Base-by-base conservation (phyloP, 2,797 vertebrate species). In the Lacerta agilis region DNA sequence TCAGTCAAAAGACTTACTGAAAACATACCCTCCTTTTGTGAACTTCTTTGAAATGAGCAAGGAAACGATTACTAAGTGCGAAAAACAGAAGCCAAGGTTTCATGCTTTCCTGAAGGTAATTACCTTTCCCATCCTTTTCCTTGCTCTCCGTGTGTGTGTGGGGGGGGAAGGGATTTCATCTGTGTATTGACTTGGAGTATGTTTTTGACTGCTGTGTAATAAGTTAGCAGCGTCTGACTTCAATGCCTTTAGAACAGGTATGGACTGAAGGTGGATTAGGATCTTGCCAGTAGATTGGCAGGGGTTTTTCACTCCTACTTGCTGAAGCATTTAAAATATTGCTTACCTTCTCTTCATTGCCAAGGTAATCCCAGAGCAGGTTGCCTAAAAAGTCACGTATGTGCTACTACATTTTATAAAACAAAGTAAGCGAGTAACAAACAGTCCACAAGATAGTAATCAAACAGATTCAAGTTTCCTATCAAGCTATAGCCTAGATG, bases 31-130 rank as follows among this genome's bases (percentile, higher is more conserved):
- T 38, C 98, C 99, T 0, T 99, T 99, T 96, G 98, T 99, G 95
- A 99, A 99, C 97, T 99, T 99, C 92, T 99, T 99, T 92, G 99
- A 99, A 97, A 99, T 99, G 99, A 99, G 98, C 96, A 99, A 99
- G 93, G 99, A 99, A 94, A 99, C 98, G 0, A 98, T 99, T 94
- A 98, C 98, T 89, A 97, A 96, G 80, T 99, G 99, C 97, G 99
- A 99, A 95, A 99, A 97, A 95, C 98, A 97, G 95, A 99, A 99
- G 91, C 98, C 99, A 43, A 97, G 99, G 87, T 99, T 99, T 97
- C 99, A 99, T 84, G 99, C 99, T 58, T 99, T 99, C 94, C 95
- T 99, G 1, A 99, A 99, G 98, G 99, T 99, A 93, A 90, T 86
- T 86, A 90, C 71, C 87, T 90, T 58, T 2, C 15, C 38, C 49